These are phyloP conservation scores for Buathra laborator DNA, from an alignment of 2,888 invertebrate genomes.

Conservation along the genomic window DNA sequence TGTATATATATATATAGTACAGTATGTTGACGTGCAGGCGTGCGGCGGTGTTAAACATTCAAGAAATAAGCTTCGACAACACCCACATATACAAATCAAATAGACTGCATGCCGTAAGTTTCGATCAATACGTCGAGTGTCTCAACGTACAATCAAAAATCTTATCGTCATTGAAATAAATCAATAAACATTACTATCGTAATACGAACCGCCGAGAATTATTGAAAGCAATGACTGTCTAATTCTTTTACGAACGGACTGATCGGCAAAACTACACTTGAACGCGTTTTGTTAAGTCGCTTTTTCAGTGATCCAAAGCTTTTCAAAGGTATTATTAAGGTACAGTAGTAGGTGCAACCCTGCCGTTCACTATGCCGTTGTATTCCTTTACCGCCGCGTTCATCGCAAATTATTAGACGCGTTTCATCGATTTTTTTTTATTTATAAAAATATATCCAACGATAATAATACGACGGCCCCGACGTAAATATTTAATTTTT, in stretches of 20 bases:
- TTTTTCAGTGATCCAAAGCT: slow-evolving; percentile 31
- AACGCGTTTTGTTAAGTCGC: neutral
- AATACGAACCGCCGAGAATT: neutral
- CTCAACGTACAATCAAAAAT: neutral
- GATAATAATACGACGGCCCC: no score
- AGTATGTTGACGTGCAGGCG: slow-evolving; percentile 62
- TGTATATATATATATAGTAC: slow-evolving; percentile 52
- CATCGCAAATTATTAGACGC: neutral
- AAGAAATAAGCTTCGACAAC: slow-evolving; percentile 47
- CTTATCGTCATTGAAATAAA: neutral
- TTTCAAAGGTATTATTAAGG: slow-evolving; percentile 4
- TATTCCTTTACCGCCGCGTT: neutral
- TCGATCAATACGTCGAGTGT: slow-evolving; percentile 41
- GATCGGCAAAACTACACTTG: slow-evolving; percentile 19
- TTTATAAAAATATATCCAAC: neutral
- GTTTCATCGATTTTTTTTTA: neutral
- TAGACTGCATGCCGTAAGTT: slow-evolving; percentile 17
- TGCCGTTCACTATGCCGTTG: neutral
- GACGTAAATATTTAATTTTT: no score
- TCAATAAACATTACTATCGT: no score
- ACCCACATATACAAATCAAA: slow-evolving; percentile 32
- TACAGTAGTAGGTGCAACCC: slow-evolving; percentile 37
- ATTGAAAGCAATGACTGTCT: slow-evolving; percentile 5
- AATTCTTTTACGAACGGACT: slow-evolving; percentile 29
- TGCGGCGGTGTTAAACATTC: slow-evolving; percentile 62